Evolutionary conservation across 2,888 invertebrate genomes (phyloP).

Genomic region (Nysson spinosus): DNA sequence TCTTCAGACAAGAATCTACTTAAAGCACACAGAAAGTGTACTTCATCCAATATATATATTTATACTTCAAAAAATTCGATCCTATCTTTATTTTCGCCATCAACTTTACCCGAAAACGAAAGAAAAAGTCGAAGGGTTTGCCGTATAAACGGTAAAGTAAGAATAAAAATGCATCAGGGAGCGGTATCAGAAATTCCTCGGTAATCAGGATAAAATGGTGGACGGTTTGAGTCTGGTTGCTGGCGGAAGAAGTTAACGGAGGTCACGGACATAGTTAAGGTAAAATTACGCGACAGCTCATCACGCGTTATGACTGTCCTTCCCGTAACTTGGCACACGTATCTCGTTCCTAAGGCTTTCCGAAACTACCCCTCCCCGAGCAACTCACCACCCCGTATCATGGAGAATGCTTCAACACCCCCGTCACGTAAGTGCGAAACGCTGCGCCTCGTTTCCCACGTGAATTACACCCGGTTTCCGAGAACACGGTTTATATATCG

Average conservation of each 20-base stretch:
- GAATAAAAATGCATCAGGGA: conserved; percentile 8
- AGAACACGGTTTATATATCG: too few species aligned
- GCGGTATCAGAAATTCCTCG: conserved; percentile 2
- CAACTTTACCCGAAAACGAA: background rate
- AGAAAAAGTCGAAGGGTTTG: background rate
- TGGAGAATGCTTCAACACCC: conserved; percentile 4
- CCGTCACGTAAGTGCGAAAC: conserved; percentile 30
- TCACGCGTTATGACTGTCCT: conserved; percentile 38
- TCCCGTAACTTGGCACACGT: conserved; percentile 11
- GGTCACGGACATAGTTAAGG: conserved; percentile 31
- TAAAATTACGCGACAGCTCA: conserved; percentile 46
- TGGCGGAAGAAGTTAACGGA: conserved; percentile 11
- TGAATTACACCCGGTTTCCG: conserved; percentile 3
- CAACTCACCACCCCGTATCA: too few species aligned
- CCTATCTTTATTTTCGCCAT: too few species aligned
- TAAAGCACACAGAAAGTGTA: too few species aligned
- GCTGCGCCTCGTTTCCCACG: background rate
- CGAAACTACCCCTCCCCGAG: conserved; percentile 20
- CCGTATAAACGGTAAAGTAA: background rate
- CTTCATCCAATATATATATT: too few species aligned
- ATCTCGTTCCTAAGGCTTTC: conserved; percentile 4
- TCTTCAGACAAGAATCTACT: too few species aligned
- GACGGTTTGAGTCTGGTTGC: conserved; percentile 7
- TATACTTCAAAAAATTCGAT: too few species aligned
- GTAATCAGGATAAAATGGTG: background rate